Conservation (phyloP, 2,113 vertebrate species). For the Strix aluco region DNA sequence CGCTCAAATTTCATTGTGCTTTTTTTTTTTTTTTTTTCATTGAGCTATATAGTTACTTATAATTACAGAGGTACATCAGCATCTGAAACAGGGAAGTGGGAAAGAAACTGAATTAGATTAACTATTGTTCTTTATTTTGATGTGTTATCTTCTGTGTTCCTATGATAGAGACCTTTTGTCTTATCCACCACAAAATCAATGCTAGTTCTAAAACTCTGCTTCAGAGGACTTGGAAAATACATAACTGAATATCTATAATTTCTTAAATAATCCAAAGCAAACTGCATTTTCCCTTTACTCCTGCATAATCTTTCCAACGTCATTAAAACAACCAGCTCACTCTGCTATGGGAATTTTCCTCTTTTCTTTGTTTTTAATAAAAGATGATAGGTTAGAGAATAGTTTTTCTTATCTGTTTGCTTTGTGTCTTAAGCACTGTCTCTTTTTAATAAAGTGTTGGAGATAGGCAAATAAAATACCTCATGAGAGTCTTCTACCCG, state of each 20-base stretch:
- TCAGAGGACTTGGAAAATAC: background rate
- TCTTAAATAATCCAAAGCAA: constrained; percentile 11
- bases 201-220: background rate
- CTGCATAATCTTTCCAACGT: background rate
- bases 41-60: background rate
- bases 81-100: background rate
- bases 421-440: background rate
- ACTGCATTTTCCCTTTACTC: background rate
- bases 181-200: constrained; percentile 31
- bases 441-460: constrained; percentile 13
- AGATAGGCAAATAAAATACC: background rate
- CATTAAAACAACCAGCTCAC: background rate
- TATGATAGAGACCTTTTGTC: constrained; percentile 24
- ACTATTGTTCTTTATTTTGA: constrained; percentile 9
- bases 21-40: background rate
- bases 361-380: background rate
- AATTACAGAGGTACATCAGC: constrained; percentile 17
- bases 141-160: background rate
- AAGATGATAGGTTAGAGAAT: background rate
- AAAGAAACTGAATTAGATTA: background rate
- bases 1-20: background rate
- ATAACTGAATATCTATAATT: background rate
- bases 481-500: background rate
- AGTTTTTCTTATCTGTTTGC: constrained; percentile 21
- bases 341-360: background rate